Percentiles rank a stretch among this genome's conserved stretches.
Evolutionary conservation across 1,140 invertebrate genomes (phyloP).

Genomic region (Pararge aegeria): DNA sequence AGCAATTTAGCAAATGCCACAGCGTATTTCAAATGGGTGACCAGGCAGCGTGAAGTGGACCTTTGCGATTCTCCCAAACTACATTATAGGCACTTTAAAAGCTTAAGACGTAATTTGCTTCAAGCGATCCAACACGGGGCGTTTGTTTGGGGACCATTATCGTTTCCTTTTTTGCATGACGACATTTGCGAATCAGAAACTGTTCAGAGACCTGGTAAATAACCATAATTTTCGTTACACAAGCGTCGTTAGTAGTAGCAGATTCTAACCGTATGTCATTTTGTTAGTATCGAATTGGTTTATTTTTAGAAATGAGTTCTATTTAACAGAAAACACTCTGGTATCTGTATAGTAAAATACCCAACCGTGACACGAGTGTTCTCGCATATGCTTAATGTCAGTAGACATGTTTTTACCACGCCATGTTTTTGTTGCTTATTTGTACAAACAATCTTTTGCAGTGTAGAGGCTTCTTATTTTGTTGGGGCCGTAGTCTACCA

Average conservation of each 20-base stretch:
- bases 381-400: constrained; percentile 37
- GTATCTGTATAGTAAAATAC: constrained; percentile 1
- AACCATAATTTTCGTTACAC: neutral
- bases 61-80: constrained; percentile 27
- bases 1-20: neutral
- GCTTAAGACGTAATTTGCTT: constrained; percentile 40
- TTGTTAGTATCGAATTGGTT: constrained; percentile 14
- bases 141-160: constrained; percentile 9
- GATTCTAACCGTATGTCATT: constrained; percentile 1
- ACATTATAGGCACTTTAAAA: constrained; percentile 30
- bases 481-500: neutral
- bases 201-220: neutral
- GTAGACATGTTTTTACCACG: constrained; percentile 27
- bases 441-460: neutral
- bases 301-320: constrained; percentile 18
- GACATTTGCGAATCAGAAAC: constrained; percentile 7
- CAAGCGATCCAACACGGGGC: neutral
- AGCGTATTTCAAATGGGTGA: neutral
- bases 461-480: neutral
- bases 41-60: constrained; percentile 5
- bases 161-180: constrained; percentile 13
- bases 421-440: constrained; percentile 1
- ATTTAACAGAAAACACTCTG: constrained; percentile 18
- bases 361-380: constrained; percentile 19
- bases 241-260: neutral